These are phyloP conservation scores for Lamellibrachia columna DNA, from an alignment of 2,888 invertebrate genomes.

Conservation along the genomic window DNA sequence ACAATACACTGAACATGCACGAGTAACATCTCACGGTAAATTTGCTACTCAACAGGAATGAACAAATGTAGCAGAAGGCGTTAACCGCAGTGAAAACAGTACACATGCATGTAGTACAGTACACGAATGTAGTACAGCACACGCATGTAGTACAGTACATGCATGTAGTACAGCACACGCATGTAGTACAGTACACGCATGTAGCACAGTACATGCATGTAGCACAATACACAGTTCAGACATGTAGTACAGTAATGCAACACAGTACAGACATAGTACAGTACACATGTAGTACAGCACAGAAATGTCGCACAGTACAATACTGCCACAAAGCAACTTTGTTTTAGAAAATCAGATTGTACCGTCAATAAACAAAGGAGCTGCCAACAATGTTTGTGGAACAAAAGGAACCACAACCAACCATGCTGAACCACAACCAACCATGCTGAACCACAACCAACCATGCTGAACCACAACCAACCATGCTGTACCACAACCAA, in stretches of 20 bases:
- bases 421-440: no score
- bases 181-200: neutral
- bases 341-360: neutral
- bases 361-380: neutral
- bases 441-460: no score
- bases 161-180: neutral
- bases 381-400: neutral
- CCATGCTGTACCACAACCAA: no score
- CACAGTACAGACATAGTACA: neutral
- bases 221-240: neutral
- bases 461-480: no score
- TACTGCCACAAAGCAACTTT: neutral
- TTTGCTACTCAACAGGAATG: neutral
- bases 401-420: no score
- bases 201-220: neutral
- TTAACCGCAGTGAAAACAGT: no score
- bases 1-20: neutral
- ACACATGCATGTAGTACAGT: neutral
- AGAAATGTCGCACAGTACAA: neutral
- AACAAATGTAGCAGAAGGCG: no score
- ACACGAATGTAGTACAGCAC: neutral
- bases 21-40: neutral
- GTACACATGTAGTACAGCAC: neutral
- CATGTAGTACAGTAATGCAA: no score
- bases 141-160: no score